A percentile compares a stretch with the other conserved stretches of the same genome.
These are phyloP conservation scores for Tetragnatha montana DNA, from an alignment of 2,888 invertebrate species.

Conservation along the genomic window DNA sequence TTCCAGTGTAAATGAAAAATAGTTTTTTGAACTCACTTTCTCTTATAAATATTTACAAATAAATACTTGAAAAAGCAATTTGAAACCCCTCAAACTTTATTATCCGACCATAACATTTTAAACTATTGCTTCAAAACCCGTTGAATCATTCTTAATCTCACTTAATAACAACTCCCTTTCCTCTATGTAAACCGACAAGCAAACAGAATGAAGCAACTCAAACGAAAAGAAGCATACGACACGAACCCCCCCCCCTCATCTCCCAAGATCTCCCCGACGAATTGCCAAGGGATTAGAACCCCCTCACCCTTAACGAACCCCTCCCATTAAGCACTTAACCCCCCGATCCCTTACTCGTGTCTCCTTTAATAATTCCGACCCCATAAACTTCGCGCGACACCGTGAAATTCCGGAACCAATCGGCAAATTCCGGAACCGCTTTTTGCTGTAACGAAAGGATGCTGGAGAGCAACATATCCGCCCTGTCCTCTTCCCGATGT, in stretches of 20 bases:
- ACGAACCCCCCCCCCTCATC: background rate
- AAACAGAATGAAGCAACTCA: background rate
- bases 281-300: background rate
- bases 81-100: too few relatives aligned
- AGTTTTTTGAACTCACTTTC: too few relatives aligned
- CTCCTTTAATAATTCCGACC: background rate
- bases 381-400: constrained; percentile 48
- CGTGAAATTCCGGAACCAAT: constrained; percentile 60
- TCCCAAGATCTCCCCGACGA: background rate
- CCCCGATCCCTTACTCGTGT: background rate
- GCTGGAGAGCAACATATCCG: background rate
- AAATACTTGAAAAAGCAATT: too few relatives aligned
- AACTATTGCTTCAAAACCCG: too few relatives aligned
- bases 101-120: too few relatives aligned
- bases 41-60: too few relatives aligned
- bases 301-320: background rate
- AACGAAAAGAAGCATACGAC: background rate
- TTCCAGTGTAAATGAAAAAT: too few relatives aligned
- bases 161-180: background rate
- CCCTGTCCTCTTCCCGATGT: background rate
- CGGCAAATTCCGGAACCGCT: constrained; percentile 20
- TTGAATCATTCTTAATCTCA: too few relatives aligned
- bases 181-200: background rate
- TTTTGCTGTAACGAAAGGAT: background rate
- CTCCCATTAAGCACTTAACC: background rate